Conservation (phyloP, 2,797 vertebrate species). For the Liasis olivaceus region DNA sequence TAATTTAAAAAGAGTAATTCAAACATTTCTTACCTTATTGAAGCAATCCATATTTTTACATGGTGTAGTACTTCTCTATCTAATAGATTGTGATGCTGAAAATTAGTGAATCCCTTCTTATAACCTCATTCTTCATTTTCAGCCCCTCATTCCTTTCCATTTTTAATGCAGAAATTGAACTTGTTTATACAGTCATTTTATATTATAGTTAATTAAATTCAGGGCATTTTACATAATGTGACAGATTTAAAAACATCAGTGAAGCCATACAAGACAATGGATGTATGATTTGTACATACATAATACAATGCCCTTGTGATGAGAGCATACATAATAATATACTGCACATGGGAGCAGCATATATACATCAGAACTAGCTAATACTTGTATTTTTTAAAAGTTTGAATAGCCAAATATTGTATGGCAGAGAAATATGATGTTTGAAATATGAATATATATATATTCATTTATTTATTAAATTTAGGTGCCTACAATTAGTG, state of each 20-base stretch:
- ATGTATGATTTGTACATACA: not conserved
- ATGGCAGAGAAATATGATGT: not conserved
- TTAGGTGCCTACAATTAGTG: not conserved
- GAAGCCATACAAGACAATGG: not conserved
- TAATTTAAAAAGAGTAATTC: not conserved
- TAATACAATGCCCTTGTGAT: slow-evolving; percentile 7
- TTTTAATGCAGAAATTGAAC: not conserved
- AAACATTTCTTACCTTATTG: slow-evolving; percentile 7
- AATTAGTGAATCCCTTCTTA: not conserved
- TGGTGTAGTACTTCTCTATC: not conserved
- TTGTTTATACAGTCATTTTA: not conserved
- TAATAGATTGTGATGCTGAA: not conserved
- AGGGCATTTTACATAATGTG: not conserved
- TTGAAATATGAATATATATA: not conserved
- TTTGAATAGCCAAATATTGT: not conserved
- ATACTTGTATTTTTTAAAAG: not conserved
- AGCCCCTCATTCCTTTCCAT: not conserved
- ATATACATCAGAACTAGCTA: not conserved
- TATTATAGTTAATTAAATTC: not conserved
- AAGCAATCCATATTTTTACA: slow-evolving; percentile 11
- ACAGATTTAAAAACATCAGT: not conserved
- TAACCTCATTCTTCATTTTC: not conserved
- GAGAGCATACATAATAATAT: not conserved
- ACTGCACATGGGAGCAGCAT: not conserved
- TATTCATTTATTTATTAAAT: not conserved